Conservation (phyloP, 2,113 vertebrate species). For the Istiophorus platypterus region DNA sequence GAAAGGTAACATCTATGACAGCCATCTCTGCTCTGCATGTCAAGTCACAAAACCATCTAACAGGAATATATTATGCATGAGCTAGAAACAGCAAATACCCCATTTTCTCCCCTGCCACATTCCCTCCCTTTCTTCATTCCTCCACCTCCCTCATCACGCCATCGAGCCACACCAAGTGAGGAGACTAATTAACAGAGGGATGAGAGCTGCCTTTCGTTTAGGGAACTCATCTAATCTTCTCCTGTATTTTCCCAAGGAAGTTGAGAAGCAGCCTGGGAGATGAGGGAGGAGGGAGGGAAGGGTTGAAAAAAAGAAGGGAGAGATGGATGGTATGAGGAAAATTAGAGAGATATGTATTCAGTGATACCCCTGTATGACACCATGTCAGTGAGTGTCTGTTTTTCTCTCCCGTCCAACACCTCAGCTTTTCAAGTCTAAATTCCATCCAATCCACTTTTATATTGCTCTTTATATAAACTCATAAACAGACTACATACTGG, state of each 20-base stretch:
- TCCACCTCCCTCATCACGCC: slow-evolving; percentile 5
- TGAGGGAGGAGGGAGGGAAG: neutral
- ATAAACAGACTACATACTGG: slow-evolving; percentile 29
- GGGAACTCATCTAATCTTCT: slow-evolving; percentile 44
- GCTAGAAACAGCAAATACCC: neutral
- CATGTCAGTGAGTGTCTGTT: neutral
- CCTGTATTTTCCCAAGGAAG: slow-evolving; percentile 35
- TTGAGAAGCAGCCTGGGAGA: neutral
- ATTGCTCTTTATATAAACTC: slow-evolving; percentile 58
- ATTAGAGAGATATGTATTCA: slow-evolving; percentile 19
- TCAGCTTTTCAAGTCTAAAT: slow-evolving; percentile 27
- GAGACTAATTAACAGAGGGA: slow-evolving; percentile 60
- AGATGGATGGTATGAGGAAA: slow-evolving; percentile 6
- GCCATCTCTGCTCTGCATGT: neutral
- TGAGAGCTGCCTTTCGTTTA: slow-evolving; percentile 42
- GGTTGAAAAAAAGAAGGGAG: neutral
- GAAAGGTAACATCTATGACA: slow-evolving; percentile 8
- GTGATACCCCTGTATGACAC: neutral
- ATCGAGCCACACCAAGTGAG: slow-evolving; percentile 26
- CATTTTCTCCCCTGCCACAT: neutral
- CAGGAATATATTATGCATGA: neutral
- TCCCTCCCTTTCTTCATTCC: neutral
- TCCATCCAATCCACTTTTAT: slow-evolving; percentile 46
- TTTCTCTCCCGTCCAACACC: neutral
- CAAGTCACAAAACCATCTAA: slow-evolving; percentile 4